phyloP scores from a whole-genome alignment of 2,113 vertebrate species.

The Etheostoma cragini region DNA sequence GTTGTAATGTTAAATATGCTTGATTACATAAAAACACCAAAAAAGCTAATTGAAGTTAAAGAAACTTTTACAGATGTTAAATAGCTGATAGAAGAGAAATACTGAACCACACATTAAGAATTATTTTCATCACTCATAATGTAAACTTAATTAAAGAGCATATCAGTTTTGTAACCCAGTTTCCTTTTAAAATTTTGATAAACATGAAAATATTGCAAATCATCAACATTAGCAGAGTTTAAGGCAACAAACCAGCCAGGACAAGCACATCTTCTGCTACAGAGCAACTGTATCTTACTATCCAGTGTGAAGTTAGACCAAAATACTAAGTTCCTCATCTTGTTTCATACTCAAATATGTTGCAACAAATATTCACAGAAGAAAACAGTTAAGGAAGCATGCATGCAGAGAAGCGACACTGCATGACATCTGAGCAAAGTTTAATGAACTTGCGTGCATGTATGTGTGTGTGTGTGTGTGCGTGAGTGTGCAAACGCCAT shows the following conservation, averaged over 20 bases:
- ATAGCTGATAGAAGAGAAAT: constrained; percentile 26
- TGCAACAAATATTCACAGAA: constrained; percentile 32
- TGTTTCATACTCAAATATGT: constrained; percentile 23
- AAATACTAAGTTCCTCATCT: constrained; percentile 47
- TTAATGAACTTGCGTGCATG: constrained; percentile 43
- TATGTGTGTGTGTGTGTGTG: neutral
- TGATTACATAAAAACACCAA: neutral
- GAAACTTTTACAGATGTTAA: constrained; percentile 13
- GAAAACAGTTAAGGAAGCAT: constrained; percentile 19
- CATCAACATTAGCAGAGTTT: constrained; percentile 18
- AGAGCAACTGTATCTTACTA: constrained; percentile 33
- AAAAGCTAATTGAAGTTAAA: neutral
- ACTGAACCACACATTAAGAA: neutral
- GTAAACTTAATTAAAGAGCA: neutral
- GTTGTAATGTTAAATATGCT: neutral
- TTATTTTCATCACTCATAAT: neutral
- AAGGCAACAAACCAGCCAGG: constrained; percentile 22
- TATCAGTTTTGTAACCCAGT: neutral
- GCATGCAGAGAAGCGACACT: constrained; percentile 40
- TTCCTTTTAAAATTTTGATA: neutral
- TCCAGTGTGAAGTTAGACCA: constrained; percentile 69
- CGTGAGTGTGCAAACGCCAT: neutral
- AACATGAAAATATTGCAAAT: constrained; percentile 21
- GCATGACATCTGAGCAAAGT: constrained; percentile 58
- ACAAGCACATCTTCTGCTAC: constrained; percentile 50